These are phyloP conservation scores for Crax fasciolata DNA, from an alignment of 2,797 vertebrate species.

Conservation along the genomic window DNA sequence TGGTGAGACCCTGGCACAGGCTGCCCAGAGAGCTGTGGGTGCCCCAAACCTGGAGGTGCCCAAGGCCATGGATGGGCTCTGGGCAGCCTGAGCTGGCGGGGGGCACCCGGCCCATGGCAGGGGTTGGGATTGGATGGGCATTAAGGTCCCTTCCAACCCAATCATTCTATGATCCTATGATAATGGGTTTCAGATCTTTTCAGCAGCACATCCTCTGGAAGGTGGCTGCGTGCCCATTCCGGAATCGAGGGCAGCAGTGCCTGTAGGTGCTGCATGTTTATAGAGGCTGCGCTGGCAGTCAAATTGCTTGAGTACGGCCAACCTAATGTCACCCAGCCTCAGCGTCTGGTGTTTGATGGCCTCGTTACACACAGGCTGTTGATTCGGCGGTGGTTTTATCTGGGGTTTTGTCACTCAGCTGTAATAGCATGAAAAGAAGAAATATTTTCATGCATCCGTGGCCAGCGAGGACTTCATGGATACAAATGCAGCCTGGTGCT, in stretches of 20 bases:
- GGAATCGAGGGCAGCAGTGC: background rate
- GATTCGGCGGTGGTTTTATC: background rate
- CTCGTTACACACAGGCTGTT: background rate
- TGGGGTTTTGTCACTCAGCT: rapidly evolving
- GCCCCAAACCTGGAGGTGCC: too few relatives aligned
- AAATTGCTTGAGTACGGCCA: background rate
- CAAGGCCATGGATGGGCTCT: too few relatives aligned
- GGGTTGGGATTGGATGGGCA: too few relatives aligned
- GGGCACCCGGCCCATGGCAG: too few relatives aligned
- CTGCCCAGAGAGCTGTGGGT: too few relatives aligned
- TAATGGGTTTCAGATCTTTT: background rate
- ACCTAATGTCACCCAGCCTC: background rate
- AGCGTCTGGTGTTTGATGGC: background rate
- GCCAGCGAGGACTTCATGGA: background rate
- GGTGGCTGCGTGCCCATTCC: background rate
- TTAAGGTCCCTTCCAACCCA: background rate
- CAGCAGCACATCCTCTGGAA: background rate
- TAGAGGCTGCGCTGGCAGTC: background rate
- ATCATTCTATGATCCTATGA: background rate
- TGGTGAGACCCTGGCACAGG: too few relatives aligned
- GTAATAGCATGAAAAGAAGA: background rate
- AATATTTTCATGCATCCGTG: background rate
- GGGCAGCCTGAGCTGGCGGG: too few relatives aligned
- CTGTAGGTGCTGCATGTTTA: background rate
- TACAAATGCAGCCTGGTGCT: rapidly evolving